A percentile compares a stretch with the other conserved stretches of the same genome.
phyloP scores from a whole-genome alignment of 2,888 invertebrate species.

The Tinea trinotella region DNA sequence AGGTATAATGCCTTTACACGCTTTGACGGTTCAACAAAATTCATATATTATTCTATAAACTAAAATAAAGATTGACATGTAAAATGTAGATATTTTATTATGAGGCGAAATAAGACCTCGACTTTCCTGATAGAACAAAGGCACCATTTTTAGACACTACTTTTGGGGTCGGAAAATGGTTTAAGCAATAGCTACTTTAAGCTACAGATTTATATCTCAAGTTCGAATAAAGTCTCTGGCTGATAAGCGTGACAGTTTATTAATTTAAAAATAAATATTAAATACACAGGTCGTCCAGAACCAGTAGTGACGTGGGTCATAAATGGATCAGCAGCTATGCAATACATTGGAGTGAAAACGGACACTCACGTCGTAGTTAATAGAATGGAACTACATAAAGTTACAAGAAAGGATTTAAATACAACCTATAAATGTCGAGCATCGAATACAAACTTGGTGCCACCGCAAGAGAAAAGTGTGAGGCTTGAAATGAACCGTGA shows the following conservation, averaged over 20 bases:
- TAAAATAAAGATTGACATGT: no score
- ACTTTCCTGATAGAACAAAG: no score
- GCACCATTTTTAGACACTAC: no score
- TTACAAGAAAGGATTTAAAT: slow-evolving; percentile 85
- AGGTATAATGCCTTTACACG: not conserved
- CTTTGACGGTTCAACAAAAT: not conserved
- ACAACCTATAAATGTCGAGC: slow-evolving; percentile 91
- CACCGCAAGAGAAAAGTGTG: slow-evolving; percentile 84
- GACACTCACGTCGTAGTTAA: slow-evolving; percentile 85
- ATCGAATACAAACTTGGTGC: slow-evolving; percentile 87
- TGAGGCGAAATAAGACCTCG: no score
- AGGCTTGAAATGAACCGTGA: slow-evolving; percentile 86
- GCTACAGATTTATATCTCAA: no score
- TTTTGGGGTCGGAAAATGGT: no score
- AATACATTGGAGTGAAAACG: slow-evolving; percentile 78
- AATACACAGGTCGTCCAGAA: slow-evolving; percentile 79
- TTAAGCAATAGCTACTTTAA: no score
- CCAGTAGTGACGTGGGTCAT: slow-evolving; percentile 87
- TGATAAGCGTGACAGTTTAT: no score
- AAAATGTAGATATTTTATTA: no score
- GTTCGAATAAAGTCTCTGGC: no score
- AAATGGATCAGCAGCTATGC: slow-evolving; percentile 78
- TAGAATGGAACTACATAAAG: slow-evolving; percentile 79
- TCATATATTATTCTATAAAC: not conserved
- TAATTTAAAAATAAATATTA: not conserved